A percentile compares a stretch with the other conserved stretches of the same genome.
phyloP scores from a whole-genome alignment of 2,797 vertebrate genomes.

The Atherinosoma microstoma region DNA sequence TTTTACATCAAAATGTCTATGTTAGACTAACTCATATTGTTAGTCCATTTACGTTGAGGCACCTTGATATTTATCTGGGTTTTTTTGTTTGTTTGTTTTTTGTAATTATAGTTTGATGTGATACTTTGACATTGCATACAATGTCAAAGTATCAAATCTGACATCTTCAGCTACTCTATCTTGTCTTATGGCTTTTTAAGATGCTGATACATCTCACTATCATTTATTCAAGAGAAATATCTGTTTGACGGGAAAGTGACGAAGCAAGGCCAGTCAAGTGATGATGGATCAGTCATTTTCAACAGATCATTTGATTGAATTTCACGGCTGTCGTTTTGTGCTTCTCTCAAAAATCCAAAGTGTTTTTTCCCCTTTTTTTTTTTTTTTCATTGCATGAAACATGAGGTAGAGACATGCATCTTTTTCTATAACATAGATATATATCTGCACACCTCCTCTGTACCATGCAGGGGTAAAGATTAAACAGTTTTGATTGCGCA shows the following conservation, averaged over 20 bases:
- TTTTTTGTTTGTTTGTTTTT: conserved; percentile 22
- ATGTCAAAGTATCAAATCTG: conserved; percentile 54
- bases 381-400: conserved; percentile 45
- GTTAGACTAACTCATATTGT: conserved; percentile 18
- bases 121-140: not conserved
- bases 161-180: conserved; percentile 44
- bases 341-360: conserved; percentile 57
- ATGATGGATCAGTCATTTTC: conserved; percentile 28
- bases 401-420: conserved; percentile 73
- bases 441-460: conserved; percentile 62
- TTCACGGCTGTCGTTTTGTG: conserved; percentile 60
- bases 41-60: conserved; percentile 33
- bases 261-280: conserved; percentile 60
- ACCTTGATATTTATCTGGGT: conserved; percentile 25
- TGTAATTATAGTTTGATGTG: conserved; percentile 19
- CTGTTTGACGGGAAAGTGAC: conserved; percentile 48
- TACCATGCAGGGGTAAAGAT: conserved; percentile 43
- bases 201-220: conserved; percentile 47
- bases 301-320: conserved; percentile 32
- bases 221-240: conserved; percentile 56
- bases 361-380: conserved; percentile 32
- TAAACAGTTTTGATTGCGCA: conserved; percentile 16
- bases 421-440: conserved; percentile 40
- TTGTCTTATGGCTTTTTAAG: conserved; percentile 63
- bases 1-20: conserved; percentile 29